These are phyloP conservation scores for Pachypanchax playfairii DNA, from an alignment of 2,113 vertebrate species.

Conservation along the genomic window DNA sequence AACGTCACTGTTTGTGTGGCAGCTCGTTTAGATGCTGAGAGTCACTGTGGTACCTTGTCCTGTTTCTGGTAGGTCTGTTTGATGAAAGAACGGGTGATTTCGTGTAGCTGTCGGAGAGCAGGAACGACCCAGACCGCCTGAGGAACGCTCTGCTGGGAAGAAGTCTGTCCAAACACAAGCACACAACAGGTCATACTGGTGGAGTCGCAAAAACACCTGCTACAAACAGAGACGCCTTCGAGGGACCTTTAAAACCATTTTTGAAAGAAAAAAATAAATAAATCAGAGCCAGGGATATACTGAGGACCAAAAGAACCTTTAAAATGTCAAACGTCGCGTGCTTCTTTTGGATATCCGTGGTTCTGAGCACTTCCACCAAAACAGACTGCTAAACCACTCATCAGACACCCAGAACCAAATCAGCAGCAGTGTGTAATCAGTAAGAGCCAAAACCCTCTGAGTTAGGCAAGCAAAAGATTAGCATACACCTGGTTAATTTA, in stretches of 20 bases:
- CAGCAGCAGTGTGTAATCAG: constrained; percentile 57
- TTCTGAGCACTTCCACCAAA: constrained; percentile 59
- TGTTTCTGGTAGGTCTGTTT: constrained; percentile 99
- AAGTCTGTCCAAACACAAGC: constrained; percentile 79
- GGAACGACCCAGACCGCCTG: constrained; percentile 97
- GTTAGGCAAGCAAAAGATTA: constrained; percentile 54
- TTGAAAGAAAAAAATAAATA: constrained; percentile 2
- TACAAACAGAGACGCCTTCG: constrained; percentile 16
- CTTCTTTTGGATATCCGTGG: constrained; percentile 28
- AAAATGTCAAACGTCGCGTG: constrained; percentile 7
- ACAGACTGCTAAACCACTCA: constrained; percentile 39
- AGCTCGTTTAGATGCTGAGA: neutral
- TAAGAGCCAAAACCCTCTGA: constrained; percentile 44
- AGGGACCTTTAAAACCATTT: constrained; percentile 14
- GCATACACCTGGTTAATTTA: constrained; percentile 47
- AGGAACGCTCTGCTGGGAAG: constrained; percentile 93
- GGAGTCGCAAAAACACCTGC: neutral
- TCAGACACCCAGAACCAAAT: constrained; percentile 44
- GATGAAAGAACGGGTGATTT: constrained; percentile 98
- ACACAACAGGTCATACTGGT: constrained; percentile 14
- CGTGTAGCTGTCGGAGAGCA: constrained; percentile 95
- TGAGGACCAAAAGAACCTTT: neutral
- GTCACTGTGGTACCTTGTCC: constrained; percentile 88
- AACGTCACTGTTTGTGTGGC: neutral
- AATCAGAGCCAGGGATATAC: constrained; percentile 52